Evolutionary conservation across 2,113 vertebrate species (phyloP).

Genomic region (Eurystomus gularis): DNA sequence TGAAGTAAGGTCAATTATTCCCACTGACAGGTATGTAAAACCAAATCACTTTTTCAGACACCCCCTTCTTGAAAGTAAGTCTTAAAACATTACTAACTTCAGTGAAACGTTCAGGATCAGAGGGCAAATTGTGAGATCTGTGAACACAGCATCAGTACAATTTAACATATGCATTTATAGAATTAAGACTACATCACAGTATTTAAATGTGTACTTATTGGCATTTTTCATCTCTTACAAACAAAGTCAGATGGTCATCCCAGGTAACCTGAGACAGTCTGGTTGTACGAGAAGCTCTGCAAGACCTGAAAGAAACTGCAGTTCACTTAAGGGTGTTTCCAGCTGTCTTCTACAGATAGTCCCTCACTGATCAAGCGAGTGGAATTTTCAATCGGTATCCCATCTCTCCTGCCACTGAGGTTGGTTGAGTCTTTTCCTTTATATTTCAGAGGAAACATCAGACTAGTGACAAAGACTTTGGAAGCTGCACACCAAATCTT

Average conservation of each 20-base stretch:
- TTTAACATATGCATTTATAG: not conserved
- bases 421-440: not conserved
- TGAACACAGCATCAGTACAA: not conserved
- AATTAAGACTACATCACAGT: not conserved
- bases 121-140: not conserved
- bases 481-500: not conserved
- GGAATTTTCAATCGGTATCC: not conserved
- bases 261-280: not conserved
- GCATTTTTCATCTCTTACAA: not conserved
- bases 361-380: not conserved
- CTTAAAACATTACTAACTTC: not conserved
- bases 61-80: not conserved
- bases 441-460: not conserved
- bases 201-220: not conserved
- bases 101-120: not conserved
- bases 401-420: not conserved
- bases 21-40: slow-evolving; percentile 1
- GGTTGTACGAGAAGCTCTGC: not conserved
- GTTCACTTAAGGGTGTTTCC: not conserved
- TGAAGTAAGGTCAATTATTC: not conserved
- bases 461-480: not conserved
- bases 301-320: not conserved
- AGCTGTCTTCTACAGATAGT: not conserved
- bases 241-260: not conserved
- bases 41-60: not conserved